Conservation (phyloP, 2,797 vertebrate genomes). For the Darevskia mixta region DNA sequence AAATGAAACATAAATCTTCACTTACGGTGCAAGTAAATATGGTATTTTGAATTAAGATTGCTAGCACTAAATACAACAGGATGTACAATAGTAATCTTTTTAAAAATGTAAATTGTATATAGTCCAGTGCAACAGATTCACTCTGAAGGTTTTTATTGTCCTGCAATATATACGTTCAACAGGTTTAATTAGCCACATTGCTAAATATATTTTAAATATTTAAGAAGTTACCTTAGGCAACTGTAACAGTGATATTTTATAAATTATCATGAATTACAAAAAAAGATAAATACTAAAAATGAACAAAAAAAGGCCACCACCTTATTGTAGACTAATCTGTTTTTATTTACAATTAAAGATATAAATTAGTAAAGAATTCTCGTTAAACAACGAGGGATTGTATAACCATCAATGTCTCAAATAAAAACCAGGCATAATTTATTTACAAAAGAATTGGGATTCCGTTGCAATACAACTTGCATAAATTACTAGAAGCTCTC, state of each 20-base stretch:
- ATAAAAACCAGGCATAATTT: slow-evolving; percentile 97
- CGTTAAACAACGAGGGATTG: slow-evolving; percentile 92
- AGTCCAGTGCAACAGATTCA: slow-evolving; percentile 45
- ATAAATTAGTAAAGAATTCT: slow-evolving; percentile 99
- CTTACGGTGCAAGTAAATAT: slow-evolving; percentile 4
- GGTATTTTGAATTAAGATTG: neutral
- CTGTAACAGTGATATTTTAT: slow-evolving; percentile 32
- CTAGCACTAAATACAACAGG: slow-evolving; percentile 46
- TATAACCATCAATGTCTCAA: slow-evolving; percentile 92
- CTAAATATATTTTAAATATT: slow-evolving; percentile 65
- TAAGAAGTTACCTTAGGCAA: slow-evolving; percentile 34
- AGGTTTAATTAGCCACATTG: slow-evolving; percentile 78
- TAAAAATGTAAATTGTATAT: slow-evolving; percentile 52
- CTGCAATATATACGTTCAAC: slow-evolving; percentile 60
- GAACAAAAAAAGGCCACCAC: slow-evolving; percentile 80
- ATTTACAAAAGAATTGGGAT: slow-evolving; percentile 96
- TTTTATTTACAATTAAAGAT: slow-evolving; percentile 99
- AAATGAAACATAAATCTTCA: slow-evolving; percentile 48
- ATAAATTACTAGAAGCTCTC: slow-evolving; percentile 98
- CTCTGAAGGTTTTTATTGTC: slow-evolving; percentile 63
- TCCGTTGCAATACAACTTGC: slow-evolving; percentile 99
- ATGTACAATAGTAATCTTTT: slow-evolving; percentile 45
- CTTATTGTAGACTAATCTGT: slow-evolving; percentile 86
- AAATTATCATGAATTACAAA: slow-evolving; percentile 34
- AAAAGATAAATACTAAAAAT: slow-evolving; percentile 53